phyloP scores from a whole-genome alignment of 2,888 invertebrate species.

The Zygaena filipendulae region DNA sequence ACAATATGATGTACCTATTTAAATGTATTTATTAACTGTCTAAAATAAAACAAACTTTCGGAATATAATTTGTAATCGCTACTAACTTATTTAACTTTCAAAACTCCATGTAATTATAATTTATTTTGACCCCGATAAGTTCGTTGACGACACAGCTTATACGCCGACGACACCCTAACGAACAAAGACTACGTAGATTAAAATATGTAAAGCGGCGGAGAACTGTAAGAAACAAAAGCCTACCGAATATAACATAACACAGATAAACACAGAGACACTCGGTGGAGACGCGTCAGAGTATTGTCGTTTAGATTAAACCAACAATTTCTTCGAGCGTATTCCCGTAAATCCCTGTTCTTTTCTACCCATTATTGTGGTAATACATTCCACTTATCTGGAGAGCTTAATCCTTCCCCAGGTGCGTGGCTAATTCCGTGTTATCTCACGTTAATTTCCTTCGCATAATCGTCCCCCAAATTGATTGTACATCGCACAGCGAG shows the following conservation, averaged over 20 bases:
- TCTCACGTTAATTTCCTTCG: constrained; percentile 52
- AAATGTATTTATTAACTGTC: too few relatives aligned
- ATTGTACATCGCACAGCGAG: constrained; percentile 29
- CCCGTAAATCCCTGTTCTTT: constrained; percentile 43
- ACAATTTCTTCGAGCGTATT: constrained; percentile 36
- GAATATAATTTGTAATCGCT: too few relatives aligned
- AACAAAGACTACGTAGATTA: constrained; percentile 45
- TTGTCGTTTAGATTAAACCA: constrained; percentile 46
- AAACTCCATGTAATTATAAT: too few relatives aligned
- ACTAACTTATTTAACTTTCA: too few relatives aligned
- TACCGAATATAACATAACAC: constrained; percentile 36
- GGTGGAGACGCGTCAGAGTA: too few relatives aligned
- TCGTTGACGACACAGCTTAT: constrained; percentile 32
- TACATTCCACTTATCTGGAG: constrained; percentile 53
- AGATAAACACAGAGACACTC: constrained; percentile 34
- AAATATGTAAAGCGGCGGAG: constrained; percentile 39
- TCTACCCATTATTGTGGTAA: constrained; percentile 39
- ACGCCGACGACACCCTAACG: constrained; percentile 26
- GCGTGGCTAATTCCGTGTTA: constrained; percentile 44
- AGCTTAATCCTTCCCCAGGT: constrained; percentile 50
- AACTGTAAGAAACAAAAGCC: constrained; percentile 41
- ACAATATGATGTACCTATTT: too few relatives aligned
- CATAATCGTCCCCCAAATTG: constrained; percentile 46
- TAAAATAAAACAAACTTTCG: too few relatives aligned
- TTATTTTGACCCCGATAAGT: constrained; percentile 35